Evolutionary conservation across 2,113 vertebrate species (phyloP).

Genomic region (Dicaeum eximium): DNA sequence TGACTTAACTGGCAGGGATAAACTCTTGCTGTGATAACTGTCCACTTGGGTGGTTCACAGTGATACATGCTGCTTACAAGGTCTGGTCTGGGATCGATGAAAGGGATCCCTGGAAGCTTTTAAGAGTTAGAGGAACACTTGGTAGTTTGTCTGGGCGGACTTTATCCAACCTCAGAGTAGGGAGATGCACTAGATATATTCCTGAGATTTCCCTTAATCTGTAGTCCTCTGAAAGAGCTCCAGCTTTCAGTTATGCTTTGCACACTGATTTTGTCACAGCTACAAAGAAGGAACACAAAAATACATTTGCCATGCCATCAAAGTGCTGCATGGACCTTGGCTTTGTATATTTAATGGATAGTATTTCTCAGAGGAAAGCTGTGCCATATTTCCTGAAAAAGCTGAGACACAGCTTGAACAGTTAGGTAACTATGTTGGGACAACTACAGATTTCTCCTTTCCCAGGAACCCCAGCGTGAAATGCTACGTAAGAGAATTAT

Average conservation of each 20-base stretch:
- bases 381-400: background rate
- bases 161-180: background rate
- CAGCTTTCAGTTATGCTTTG: background rate
- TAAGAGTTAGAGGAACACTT: background rate
- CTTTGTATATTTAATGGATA: background rate
- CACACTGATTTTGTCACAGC: background rate
- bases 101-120: background rate
- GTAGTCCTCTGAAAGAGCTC: background rate
- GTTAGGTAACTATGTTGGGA: background rate
- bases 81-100: background rate
- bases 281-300: background rate
- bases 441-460: background rate
- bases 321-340: background rate
- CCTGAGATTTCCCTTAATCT: background rate
- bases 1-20: background rate
- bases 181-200: background rate
- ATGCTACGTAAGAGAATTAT: background rate
- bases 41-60: background rate
- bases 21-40: background rate
- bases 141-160: background rate
- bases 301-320: rapidly evolving
- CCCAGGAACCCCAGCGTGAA: background rate
- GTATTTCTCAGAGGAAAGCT: background rate
- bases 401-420: background rate
- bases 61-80: background rate